Conservation (phyloP, 1,140 invertebrate species). For the Neomicropteryx cornuta region DNA sequence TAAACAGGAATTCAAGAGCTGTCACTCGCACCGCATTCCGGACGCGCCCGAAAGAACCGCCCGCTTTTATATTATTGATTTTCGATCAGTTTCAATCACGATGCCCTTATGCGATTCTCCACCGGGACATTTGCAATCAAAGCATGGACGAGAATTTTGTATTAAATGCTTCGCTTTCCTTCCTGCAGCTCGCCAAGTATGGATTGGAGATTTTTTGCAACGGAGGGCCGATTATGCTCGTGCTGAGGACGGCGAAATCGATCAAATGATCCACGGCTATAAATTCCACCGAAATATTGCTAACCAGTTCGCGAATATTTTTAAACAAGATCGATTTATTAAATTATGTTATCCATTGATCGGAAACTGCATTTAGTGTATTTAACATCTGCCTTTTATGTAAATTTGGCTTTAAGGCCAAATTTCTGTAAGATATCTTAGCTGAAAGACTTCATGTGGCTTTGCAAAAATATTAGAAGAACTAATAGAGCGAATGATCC, state of each 20-base stretch:
- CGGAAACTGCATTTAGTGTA: no score
- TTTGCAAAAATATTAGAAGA: no score
- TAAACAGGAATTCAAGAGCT: conserved; percentile 13
- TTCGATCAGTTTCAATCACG: conserved; percentile 9
- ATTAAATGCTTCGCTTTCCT: no score
- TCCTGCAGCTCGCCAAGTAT: no score
- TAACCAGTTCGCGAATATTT: no score
- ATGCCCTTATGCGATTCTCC: conserved; percentile 10
- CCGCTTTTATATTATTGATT: conserved; percentile 8
- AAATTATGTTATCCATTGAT: no score
- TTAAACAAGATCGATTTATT: no score
- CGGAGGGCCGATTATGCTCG: background rate
- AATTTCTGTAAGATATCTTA: no score
- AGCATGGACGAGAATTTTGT: conserved; percentile 9
- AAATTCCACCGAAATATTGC: conserved; percentile 7
- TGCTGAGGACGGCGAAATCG: conserved; percentile 2
- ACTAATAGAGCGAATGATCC: no score
- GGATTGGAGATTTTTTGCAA: conserved; percentile 10
- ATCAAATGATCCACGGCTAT: conserved; percentile 7
- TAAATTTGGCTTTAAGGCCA: no score
- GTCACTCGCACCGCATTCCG: conserved; percentile 12
- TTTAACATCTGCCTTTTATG: no score
- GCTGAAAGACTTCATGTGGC: no score
- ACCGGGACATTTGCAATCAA: conserved; percentile 12
- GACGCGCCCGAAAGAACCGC: background rate